Evolutionary conservation across 2,888 invertebrate genomes (phyloP).

Genomic region (Macrophya alboannulata): DNA sequence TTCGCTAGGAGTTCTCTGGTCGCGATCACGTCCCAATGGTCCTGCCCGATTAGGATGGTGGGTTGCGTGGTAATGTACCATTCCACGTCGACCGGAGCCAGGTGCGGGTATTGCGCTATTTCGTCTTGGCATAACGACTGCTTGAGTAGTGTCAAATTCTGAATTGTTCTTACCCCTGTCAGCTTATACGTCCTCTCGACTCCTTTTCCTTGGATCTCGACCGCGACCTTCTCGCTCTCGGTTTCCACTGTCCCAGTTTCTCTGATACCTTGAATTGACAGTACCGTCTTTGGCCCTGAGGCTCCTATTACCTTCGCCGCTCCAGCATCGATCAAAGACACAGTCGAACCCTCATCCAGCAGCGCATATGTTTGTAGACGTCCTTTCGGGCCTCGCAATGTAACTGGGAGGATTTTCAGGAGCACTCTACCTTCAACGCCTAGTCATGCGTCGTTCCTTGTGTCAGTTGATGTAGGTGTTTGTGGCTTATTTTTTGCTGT

Average conservation of each 20-base stretch:
- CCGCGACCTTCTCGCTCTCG: not conserved
- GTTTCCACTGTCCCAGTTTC: not conserved
- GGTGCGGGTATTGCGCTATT: no score
- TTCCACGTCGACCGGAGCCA: no score
- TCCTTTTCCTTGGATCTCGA: no score
- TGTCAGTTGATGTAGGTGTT: no score
- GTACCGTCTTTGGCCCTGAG: conserved; percentile 2
- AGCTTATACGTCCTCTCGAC: no score
- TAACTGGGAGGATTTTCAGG: conserved; percentile 53
- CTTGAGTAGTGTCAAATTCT: not conserved
- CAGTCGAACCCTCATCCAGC: conserved; percentile 60
- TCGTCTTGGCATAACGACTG: no score
- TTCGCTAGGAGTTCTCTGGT: no score
- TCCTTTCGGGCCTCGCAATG: conserved; percentile 31
- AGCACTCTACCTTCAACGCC: conserved; percentile 27
- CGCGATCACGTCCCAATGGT: no score
- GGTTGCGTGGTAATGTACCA: no score
- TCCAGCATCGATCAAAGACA: conserved; percentile 55
- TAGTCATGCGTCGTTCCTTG: not conserved
- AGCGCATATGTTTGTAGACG: conserved; percentile 46
- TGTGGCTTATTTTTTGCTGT: no score
- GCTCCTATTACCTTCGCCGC: conserved; percentile 51
- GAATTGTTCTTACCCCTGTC: not conserved
- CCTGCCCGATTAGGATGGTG: no score
- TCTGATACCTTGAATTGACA: conserved; percentile 39